phyloP scores from a whole-genome alignment of 2,888 invertebrate genomes.

The Ectropis crepuscularia region DNA sequence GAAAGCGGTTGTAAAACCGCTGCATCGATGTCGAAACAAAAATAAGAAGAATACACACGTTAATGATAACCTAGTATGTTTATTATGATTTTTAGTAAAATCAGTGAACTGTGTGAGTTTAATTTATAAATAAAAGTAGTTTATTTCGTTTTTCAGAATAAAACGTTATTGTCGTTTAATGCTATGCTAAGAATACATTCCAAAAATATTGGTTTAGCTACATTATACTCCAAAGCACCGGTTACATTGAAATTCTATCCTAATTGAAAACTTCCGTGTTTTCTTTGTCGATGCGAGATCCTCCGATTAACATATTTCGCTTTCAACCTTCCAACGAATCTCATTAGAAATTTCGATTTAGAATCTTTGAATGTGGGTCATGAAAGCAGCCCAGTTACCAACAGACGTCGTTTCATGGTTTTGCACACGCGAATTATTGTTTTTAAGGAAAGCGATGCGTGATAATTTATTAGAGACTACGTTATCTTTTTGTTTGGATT shows the following conservation, averaged over 20 bases:
- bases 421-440: conserved; percentile 21
- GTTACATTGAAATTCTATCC: neutral
- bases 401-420: conserved; percentile 14
- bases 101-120: too few species aligned
- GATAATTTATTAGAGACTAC: conserved; percentile 14
- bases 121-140: too few species aligned
- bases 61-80: too few species aligned
- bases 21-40: too few species aligned
- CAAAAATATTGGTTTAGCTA: too few species aligned
- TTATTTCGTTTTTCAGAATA: too few species aligned
- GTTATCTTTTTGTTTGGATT: neutral
- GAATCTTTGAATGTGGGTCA: conserved; percentile 11
- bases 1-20: too few species aligned
- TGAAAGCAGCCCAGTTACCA: conserved; percentile 3
- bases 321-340: neutral
- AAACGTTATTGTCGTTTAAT: too few species aligned
- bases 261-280: neutral
- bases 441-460: conserved; percentile 9
- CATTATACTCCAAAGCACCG: too few species aligned
- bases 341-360: conserved; percentile 18
- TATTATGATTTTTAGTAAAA: too few species aligned
- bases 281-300: neutral
- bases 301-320: neutral
- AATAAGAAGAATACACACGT: too few species aligned
- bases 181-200: too few species aligned